Conservation (phyloP, 2,797 vertebrate species). For the Neosilurus mollespiculum region DNA sequence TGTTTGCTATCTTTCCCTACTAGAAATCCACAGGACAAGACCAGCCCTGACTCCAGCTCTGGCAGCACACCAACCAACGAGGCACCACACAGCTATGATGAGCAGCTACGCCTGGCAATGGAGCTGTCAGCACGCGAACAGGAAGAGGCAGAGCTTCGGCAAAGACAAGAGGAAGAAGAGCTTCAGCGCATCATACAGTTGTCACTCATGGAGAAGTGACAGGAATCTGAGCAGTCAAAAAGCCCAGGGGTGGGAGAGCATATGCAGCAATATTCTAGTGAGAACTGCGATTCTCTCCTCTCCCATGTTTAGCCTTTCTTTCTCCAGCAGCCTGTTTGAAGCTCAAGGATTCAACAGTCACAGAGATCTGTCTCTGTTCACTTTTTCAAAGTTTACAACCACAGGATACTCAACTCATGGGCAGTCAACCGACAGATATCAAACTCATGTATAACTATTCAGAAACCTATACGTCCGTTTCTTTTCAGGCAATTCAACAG, state of each 20-base stretch:
- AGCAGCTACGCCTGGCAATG: conserved; percentile 93
- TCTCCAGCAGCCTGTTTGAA: conserved; percentile 32
- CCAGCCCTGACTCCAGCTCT: conserved; percentile 65
- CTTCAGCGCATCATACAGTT: conserved; percentile 92
- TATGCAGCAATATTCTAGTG: conserved; percentile 8
- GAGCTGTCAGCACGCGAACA: conserved; percentile 89
- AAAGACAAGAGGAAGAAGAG: conserved; percentile 87
- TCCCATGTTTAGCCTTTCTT: conserved; percentile 20
- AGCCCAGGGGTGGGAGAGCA: conserved; percentile 27
- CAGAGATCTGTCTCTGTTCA: conserved; percentile 52
- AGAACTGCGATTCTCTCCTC: conserved; percentile 20
- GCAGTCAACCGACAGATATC: conserved; percentile 49
- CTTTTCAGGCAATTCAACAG: conserved; percentile 31
- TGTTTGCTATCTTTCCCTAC: not conserved
- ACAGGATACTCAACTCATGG: conserved; percentile 47
- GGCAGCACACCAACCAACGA: conserved; percentile 71
- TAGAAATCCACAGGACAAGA: conserved; percentile 87
- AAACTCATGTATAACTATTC: conserved; percentile 34
- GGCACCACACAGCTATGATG: conserved; percentile 80
- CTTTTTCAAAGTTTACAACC: conserved; percentile 70
- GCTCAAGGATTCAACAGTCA: conserved; percentile 25
- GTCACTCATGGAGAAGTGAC: conserved; percentile 91
- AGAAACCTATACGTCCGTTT: conserved; percentile 1
- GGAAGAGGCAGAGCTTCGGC: conserved; percentile 83
- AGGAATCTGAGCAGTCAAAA: not conserved